Evolutionary conservation across 2,113 vertebrate genomes (phyloP), one percentile per base, ranked within the genome.

Genomic region (Andinoacara biseriatus): DNA sequence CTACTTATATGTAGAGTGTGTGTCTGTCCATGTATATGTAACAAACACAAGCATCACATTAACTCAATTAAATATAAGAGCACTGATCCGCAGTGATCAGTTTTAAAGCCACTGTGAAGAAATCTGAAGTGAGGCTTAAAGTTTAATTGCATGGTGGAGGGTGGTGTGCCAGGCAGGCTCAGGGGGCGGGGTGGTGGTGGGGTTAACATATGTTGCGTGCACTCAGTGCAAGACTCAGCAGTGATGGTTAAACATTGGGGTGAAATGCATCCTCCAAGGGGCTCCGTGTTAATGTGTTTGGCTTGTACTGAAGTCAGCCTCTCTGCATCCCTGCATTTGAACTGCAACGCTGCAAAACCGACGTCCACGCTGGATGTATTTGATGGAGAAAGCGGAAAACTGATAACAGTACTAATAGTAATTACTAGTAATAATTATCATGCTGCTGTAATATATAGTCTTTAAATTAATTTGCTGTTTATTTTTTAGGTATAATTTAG

Each of bases 241-340:
- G 84, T 84, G 86, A 90, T 90, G 83, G 86, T 91, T 89, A 92
- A 93, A 88, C 91, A 91, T 69, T 83, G 85, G 87, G 91, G 89
- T 91, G 86, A 92, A 89, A 90, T 90, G 85, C 85, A 87, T 89
- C 89, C 89, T 93, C 82, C 80, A 84, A 91, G 89, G 90, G 90
- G 87, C 89, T 83, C 81, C 38, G 85, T 89, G 93, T 91, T 94
- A 94, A 94, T 93, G 84, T 90, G 87, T 88, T 89, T 87, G 92
- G 87, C 92, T 93, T 93, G 84, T 90, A 80, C 92, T 93, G 92
- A 89, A 88, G 84, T 90, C 92, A 78, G 62, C 91, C 91, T 90
- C 90, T 80, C 89, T 90, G 82, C 69, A 74, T 78, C 67, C 49
- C 60, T 81, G 58, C 77, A 33, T 88, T 80, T 75, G 75, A 78